These are phyloP conservation scores for Dione vanillae DNA, from an alignment of 2,888 invertebrate genomes.

Conservation along the genomic window DNA sequence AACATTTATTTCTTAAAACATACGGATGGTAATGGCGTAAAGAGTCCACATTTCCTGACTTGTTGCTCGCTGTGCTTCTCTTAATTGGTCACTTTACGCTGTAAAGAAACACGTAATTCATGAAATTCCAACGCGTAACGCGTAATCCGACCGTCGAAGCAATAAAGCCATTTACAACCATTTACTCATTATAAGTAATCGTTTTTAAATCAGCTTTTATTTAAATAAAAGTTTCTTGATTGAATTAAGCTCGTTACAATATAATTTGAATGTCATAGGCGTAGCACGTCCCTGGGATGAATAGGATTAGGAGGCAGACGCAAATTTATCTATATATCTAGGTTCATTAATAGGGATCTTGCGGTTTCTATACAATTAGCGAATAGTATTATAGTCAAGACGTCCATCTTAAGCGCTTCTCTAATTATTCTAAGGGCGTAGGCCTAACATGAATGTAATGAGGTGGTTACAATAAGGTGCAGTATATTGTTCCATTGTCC, in stretches of 20 bases:
- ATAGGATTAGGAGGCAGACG: constrained; percentile 28
- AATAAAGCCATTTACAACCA: constrained; percentile 49
- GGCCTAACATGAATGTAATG: constrained; percentile 42
- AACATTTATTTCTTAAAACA: constrained; percentile 34
- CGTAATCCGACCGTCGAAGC: constrained; percentile 51
- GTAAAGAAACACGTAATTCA: constrained; percentile 55
- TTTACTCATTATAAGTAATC: constrained; percentile 49
- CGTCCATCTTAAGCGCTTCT: constrained; percentile 47
- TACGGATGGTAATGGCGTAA: constrained; percentile 32
- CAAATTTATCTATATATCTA: constrained; percentile 33
- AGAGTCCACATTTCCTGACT: constrained; percentile 24
- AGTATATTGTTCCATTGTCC: constrained; percentile 28
- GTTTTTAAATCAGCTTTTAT: constrained; percentile 49
- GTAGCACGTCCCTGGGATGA: constrained; percentile 17
- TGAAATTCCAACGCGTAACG: constrained; percentile 55
- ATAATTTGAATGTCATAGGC: neutral
- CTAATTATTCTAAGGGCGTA: constrained; percentile 48
- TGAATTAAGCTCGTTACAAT: neutral
- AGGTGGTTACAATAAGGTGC: constrained; percentile 40
- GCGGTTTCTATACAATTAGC: constrained; percentile 46
- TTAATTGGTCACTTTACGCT: constrained; percentile 61
- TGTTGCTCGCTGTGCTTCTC: constrained; percentile 47
- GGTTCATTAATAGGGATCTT: constrained; percentile 43
- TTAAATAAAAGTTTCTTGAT: constrained; percentile 36
- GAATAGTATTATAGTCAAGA: constrained; percentile 45